Percentiles rank a stretch among this genome's conserved stretches.
These are phyloP conservation scores for Isurus oxyrinchus DNA, from an alignment of 2,113 vertebrate species.

Conservation along the genomic window DNA sequence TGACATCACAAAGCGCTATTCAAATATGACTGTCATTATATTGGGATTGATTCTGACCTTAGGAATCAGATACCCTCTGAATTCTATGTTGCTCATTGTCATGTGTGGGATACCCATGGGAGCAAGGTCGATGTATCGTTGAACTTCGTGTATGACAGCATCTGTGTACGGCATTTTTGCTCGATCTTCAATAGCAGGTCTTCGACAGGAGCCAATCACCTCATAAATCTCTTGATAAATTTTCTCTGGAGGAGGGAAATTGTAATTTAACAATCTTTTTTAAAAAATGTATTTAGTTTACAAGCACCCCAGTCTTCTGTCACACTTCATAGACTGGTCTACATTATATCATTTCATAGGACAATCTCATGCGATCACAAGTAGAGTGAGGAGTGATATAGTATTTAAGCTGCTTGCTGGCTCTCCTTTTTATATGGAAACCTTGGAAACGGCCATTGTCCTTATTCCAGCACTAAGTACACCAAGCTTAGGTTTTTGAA, in stretches of 20 bases:
- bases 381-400: not conserved
- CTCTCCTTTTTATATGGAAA: not conserved
- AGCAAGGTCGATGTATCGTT: constrained; percentile 33
- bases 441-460: not conserved
- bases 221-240: constrained; percentile 30
- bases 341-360: not conserved
- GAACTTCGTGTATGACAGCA: constrained; percentile 17
- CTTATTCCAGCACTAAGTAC: not conserved
- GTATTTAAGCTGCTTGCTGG: not conserved
- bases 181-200: not conserved
- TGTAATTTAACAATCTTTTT: not conserved
- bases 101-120: not conserved
- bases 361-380: not conserved
- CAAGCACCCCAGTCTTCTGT: not conserved
- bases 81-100: constrained; percentile 21
- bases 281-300: not conserved
- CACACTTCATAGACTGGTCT: not conserved
- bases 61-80: constrained; percentile 20
- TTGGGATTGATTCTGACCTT: not conserved
- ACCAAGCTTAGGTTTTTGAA: not conserved
- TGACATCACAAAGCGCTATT: not conserved
- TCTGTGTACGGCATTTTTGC: constrained; percentile 33
- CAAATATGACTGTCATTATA: not conserved
- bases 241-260: constrained; percentile 29
- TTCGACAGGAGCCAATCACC: not conserved